These are phyloP conservation scores for Achatina immaculata DNA, from an alignment of 1,140 invertebrate genomes.

Conservation along the genomic window DNA sequence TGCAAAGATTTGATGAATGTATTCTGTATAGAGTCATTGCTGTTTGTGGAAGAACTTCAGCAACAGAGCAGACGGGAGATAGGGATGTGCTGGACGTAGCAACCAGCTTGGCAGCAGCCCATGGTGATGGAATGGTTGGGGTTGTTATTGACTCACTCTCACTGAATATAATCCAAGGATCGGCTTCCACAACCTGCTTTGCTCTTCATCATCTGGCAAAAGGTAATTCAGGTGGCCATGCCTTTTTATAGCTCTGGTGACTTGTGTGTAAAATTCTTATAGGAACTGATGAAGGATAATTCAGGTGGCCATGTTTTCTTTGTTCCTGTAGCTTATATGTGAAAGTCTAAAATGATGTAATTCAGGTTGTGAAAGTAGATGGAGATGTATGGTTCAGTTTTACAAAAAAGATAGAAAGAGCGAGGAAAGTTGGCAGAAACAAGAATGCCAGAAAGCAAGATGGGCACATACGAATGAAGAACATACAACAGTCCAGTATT, in stretches of 20 bases:
- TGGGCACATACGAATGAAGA: no score
- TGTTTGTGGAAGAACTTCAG: not conserved
- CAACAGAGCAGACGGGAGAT: not conserved
- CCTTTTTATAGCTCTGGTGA: not conserved
- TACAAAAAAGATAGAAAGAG: no score
- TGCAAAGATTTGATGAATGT: not conserved
- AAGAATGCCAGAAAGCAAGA: no score
- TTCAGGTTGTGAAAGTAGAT: no score
- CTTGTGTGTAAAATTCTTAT: not conserved
- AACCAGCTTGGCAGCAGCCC: not conserved
- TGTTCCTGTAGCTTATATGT: no score
- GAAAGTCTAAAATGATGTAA: no score
- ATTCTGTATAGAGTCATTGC: not conserved
- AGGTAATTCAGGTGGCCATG: not conserved
- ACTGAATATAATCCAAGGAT: not conserved
- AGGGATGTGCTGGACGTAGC: not conserved
- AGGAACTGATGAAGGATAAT: not conserved
- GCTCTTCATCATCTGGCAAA: not conserved
- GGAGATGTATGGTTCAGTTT: no score
- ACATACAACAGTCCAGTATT: no score
- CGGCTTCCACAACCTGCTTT: not conserved
- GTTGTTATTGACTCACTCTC: slow-evolving; percentile 22
- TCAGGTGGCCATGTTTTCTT: no score
- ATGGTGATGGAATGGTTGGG: not conserved
- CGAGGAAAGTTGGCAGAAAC: no score